A percentile compares a stretch with the other conserved stretches of the same genome.
These are phyloP conservation scores for Allacma fusca DNA, from an alignment of 2,888 invertebrate species.

Conservation along the genomic window DNA sequence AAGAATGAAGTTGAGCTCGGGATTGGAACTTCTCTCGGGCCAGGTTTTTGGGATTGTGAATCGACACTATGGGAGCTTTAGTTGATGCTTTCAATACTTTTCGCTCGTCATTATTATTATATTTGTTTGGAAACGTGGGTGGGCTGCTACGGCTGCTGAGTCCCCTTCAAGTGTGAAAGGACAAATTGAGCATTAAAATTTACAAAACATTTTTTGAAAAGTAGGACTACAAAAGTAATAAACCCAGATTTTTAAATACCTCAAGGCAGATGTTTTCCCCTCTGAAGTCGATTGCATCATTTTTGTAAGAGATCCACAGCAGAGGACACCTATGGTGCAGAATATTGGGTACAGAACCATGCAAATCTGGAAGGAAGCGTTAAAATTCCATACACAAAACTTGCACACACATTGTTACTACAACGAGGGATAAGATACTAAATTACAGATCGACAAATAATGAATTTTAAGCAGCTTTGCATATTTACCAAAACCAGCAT, in stretches of 20 bases:
- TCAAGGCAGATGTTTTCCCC: not conserved
- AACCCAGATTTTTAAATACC: too few species aligned
- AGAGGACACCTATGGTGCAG: not conserved
- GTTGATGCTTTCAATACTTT: not conserved
- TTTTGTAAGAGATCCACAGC: not conserved
- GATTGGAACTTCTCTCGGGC: not conserved
- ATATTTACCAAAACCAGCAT: slow-evolving; percentile 10
- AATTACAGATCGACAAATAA: not conserved
- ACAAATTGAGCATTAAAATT: not conserved
- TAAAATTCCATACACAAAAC: too few species aligned
- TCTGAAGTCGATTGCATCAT: not conserved
- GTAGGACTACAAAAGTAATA: too few species aligned
- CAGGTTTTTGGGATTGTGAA: not conserved
- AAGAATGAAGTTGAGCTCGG: not conserved
- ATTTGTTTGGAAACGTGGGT: too few species aligned
- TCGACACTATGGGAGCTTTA: not conserved
- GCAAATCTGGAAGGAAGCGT: too few species aligned
- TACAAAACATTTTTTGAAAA: too few species aligned
- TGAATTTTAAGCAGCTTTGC: not conserved
- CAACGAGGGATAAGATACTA: not conserved
- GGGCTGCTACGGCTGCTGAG: too few species aligned
- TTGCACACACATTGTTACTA: not conserved
- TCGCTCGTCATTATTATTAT: too few species aligned
- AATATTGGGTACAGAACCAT: slow-evolving; percentile 13
- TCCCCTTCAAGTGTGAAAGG: too few species aligned